These are phyloP conservation scores for Epicauta chinensis DNA, from an alignment of 1,140 invertebrate genomes.

Conservation along the genomic window DNA sequence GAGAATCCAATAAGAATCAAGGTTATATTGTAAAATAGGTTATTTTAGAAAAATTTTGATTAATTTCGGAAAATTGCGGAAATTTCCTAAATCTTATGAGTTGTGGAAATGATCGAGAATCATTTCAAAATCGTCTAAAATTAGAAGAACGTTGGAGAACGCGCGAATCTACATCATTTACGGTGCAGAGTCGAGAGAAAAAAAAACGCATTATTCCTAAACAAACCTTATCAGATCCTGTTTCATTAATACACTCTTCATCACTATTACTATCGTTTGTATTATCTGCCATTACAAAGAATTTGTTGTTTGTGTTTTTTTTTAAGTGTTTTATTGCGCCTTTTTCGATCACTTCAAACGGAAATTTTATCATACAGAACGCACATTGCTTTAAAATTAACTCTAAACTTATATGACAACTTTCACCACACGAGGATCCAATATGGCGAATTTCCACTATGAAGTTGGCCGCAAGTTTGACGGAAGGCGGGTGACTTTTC, in stretches of 20 bases:
- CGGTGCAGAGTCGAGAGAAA: slow-evolving; percentile 4
- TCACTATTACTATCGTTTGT: slow-evolving; percentile 15
- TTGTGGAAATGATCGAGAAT: background rate
- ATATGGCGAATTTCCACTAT: slow-evolving; percentile 20
- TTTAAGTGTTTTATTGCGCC: no score
- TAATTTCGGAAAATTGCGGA: background rate
- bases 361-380: slow-evolving; percentile 18
- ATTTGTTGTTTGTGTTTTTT: no score
- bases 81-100: background rate
- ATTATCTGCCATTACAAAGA: slow-evolving; percentile 23
- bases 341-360: no score
- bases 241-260: slow-evolving; percentile 21
- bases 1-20: slow-evolving; percentile 18
- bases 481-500: slow-evolving; percentile 1
- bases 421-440: slow-evolving; percentile 37
- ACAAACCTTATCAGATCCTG: slow-evolving; percentile 29
- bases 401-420: slow-evolving; percentile 15
- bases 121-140: slow-evolving; percentile 19
- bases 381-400: slow-evolving; percentile 15
- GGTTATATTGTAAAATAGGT: slow-evolving; percentile 9
- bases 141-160: slow-evolving; percentile 27
- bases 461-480: slow-evolving; percentile 6
- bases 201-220: slow-evolving; percentile 16
- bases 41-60: slow-evolving; percentile 4
- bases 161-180: slow-evolving; percentile 26